Percentiles rank a stretch among this genome's conserved stretches.
Evolutionary conservation across 2,888 invertebrate species (phyloP).

Genomic region (Choristoneura rosaceana): DNA sequence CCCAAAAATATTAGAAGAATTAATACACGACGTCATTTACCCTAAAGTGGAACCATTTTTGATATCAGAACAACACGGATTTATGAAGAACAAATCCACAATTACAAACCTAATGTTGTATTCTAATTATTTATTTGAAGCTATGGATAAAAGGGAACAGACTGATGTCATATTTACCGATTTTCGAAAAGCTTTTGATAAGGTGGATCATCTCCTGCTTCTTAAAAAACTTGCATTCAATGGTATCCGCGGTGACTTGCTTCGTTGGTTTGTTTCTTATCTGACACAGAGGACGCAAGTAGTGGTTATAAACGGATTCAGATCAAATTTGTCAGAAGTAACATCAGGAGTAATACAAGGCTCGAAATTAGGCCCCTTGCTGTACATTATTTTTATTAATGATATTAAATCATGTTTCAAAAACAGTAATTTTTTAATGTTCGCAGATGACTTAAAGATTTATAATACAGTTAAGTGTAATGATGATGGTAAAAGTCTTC

Average conservation of each 20-base stretch:
- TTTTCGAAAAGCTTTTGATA: constrained; percentile 17
- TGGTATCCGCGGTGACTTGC: constrained; percentile 34
- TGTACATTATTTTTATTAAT: no score
- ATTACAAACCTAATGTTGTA: constrained; percentile 4
- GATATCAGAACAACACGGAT: constrained; percentile 13
- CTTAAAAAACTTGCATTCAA: constrained; percentile 27
- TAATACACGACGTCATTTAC: constrained; percentile 2
- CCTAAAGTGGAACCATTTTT: background rate
- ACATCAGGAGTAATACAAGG: no score
- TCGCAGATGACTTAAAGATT: constrained; percentile 29
- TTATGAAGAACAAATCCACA: constrained; percentile 9
- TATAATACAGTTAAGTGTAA: background rate
- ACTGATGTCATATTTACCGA: background rate
- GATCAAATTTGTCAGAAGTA: no score
- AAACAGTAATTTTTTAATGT: constrained; percentile 13
- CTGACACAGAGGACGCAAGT: no score
- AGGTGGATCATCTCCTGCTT: background rate
- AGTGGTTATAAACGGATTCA: no score
- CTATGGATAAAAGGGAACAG: background rate
- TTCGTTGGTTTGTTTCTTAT: constrained; percentile 29
- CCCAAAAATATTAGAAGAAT: constrained; percentile 9
- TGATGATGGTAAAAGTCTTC: constrained; percentile 6
- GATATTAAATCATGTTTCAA: constrained; percentile 4
- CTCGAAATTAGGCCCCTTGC: no score
- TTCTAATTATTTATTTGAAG: background rate